Percentiles rank a stretch among this genome's conserved stretches.
These are phyloP conservation scores for Pecten maximus DNA, from an alignment of 2,888 invertebrate genomes.

Conservation along the genomic window DNA sequence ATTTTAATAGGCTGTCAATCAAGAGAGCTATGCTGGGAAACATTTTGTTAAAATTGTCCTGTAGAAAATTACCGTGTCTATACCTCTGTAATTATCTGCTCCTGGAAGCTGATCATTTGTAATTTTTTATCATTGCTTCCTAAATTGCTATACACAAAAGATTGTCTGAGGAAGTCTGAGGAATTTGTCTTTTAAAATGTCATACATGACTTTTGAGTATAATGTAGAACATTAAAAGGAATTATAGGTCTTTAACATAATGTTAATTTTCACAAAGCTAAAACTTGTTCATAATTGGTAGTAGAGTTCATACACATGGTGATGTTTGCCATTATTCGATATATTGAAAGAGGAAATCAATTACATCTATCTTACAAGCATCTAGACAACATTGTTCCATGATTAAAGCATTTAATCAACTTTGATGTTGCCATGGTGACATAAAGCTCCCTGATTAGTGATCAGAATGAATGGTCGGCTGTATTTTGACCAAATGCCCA, in stretches of 20 bases:
- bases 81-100: neutral
- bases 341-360: neutral
- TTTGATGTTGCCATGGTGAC: neutral
- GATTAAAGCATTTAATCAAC: neutral
- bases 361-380: neutral
- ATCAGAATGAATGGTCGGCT: neutral
- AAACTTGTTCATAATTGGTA: too few relatives aligned
- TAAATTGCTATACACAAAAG: neutral
- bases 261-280: too few relatives aligned
- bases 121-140: neutral
- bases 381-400: neutral
- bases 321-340: neutral
- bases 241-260: neutral
- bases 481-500: conserved; percentile 6
- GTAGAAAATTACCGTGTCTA: neutral
- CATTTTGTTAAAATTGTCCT: neutral
- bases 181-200: neutral
- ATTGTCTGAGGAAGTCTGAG: neutral
- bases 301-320: neutral
- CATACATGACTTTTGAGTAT: neutral
- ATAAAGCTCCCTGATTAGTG: neutral
- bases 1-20: neutral
- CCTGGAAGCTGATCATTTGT: neutral
- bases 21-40: neutral
- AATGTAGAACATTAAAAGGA: too few relatives aligned